phyloP scores from a whole-genome alignment of 64 coral and sea anemone species.

The Pocillopora verrucosa region DNA sequence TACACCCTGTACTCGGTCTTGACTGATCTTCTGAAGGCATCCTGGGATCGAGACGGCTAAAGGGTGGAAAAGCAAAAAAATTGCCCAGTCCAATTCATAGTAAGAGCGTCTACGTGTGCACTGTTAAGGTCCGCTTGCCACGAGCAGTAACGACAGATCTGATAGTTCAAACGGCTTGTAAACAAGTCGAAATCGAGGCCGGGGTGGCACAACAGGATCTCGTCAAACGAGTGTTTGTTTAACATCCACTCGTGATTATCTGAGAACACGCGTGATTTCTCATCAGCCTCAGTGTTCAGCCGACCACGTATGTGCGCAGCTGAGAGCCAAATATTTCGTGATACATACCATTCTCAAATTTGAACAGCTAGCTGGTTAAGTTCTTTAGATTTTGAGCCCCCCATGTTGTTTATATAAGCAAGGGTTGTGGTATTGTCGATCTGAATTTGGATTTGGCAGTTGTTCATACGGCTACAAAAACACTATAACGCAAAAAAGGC shows the following conservation, averaged over 20 bases:
- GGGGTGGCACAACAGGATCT: constrained; percentile 23
- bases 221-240: constrained; percentile 30
- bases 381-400: no score
- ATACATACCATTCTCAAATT: neutral
- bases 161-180: neutral
- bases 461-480: no score
- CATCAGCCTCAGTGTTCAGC: constrained; percentile 11
- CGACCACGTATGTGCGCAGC: constrained; percentile 8
- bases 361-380: no score
- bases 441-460: no score
- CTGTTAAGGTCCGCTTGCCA: constrained; percentile 51
- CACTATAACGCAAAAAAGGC: no score
- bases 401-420: no score
- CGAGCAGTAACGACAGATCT: neutral
- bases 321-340: constrained; percentile 33
- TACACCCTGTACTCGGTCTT: no score
- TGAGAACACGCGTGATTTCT: constrained; percentile 36
- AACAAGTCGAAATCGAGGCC: neutral
- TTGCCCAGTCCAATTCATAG: constrained; percentile 31
- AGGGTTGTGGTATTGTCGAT: no score
- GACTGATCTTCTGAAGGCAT: neutral
- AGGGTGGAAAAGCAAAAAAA: constrained; percentile 64
- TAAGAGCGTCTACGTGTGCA: constrained; percentile 52
- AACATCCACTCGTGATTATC: constrained; percentile 57
- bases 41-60: constrained; percentile 31